These are phyloP conservation scores for Cyprinodon brontotheroides DNA, from an alignment of 2,113 vertebrate genomes.

Conservation along the genomic window DNA sequence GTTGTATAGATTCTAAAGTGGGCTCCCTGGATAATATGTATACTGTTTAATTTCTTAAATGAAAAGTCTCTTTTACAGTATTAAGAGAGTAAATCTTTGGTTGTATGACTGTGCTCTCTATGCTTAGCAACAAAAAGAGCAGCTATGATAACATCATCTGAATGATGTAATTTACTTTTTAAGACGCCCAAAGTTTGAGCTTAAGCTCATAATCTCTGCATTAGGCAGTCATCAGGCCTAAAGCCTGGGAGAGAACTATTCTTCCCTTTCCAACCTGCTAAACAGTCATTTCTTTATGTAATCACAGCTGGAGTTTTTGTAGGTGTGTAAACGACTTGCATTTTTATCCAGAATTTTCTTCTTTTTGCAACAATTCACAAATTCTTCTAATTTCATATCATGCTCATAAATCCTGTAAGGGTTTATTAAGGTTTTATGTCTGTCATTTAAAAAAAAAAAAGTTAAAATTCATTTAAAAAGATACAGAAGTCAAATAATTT, in stretches of 20 bases:
- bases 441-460: too few species aligned
- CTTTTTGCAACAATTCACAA: constrained; percentile 47
- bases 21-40: neutral
- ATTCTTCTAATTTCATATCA: too few species aligned
- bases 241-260: constrained; percentile 53
- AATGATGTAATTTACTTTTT: constrained; percentile 29
- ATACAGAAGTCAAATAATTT: neutral
- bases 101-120: constrained; percentile 16
- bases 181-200: constrained; percentile 40
- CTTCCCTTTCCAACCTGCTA: constrained; percentile 58
- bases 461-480: neutral
- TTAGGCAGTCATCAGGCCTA: constrained; percentile 44
- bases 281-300: constrained; percentile 71
- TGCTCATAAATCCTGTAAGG: constrained; percentile 32
- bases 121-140: constrained; percentile 17
- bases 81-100: neutral
- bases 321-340: constrained; percentile 57
- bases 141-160: constrained; percentile 43
- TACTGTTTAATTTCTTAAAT: neutral
- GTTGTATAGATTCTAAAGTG: neutral
- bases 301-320: constrained; percentile 54
- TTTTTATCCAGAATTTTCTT: constrained; percentile 47
- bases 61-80: neutral
- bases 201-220: constrained; percentile 56
- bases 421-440: constrained; percentile 42